Conservation (phyloP, 1,140 invertebrate genomes). For the Ridgeia piscesae region DNA sequence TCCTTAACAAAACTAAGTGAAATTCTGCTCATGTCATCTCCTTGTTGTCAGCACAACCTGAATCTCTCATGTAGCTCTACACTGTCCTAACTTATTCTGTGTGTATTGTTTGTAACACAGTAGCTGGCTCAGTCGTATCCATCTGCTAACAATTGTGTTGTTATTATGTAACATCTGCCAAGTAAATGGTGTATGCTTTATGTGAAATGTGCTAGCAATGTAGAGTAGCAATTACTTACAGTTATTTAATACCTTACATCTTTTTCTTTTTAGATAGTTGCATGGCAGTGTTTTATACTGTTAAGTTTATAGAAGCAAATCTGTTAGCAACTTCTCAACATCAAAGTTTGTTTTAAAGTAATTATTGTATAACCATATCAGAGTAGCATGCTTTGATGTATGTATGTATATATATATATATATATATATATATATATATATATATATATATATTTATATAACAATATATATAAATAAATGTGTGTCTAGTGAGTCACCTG, state of each 20-base stretch:
- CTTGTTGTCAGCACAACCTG: neutral
- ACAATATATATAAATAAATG: too few relatives aligned
- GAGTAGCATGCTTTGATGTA: neutral
- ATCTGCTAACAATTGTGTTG: neutral
- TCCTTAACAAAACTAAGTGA: neutral
- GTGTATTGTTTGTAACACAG: neutral
- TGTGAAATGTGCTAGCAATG: neutral
- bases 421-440: conserved; percentile 14
- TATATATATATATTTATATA: neutral
- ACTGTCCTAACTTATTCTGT: neutral
- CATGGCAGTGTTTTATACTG: neutral
- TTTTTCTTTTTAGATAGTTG: neutral
- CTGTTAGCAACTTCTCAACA: too few relatives aligned
- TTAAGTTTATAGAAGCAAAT: neutral
- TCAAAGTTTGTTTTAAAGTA: too few relatives aligned
- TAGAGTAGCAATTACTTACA: neutral
- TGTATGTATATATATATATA: neutral
- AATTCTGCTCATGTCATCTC: neutral
- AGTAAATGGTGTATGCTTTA: neutral
- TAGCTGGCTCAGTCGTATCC: neutral
- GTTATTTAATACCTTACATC: neutral
- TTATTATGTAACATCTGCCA: neutral
- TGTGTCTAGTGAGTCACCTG: too few relatives aligned
- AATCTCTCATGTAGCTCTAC: neutral
- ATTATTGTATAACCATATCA: neutral